Conservation (phyloP, 2,888 invertebrate species). For the Molanna angustata region DNA sequence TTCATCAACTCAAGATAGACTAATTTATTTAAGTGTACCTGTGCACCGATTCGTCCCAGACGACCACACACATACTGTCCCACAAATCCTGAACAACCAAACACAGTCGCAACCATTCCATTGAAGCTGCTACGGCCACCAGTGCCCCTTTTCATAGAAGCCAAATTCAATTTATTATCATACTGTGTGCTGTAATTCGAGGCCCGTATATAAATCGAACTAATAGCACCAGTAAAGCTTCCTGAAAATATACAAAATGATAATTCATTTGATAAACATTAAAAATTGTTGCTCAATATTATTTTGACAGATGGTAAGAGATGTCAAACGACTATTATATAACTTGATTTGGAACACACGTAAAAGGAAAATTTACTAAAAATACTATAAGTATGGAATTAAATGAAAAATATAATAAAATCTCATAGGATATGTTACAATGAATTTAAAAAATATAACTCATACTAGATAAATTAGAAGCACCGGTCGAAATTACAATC, state of each 20-base stretch:
- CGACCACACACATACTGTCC: constrained; percentile 86
- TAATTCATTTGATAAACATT: neutral
- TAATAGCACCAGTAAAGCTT: constrained; percentile 42
- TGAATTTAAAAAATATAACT: constrained; percentile 8
- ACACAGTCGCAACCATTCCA: constrained; percentile 97
- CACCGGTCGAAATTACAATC: constrained; percentile 21
- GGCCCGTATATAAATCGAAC: constrained; percentile 49
- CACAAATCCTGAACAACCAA: constrained; percentile 87
- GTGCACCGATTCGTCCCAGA: constrained; percentile 83
- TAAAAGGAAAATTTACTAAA: neutral
- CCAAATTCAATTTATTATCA: constrained; percentile 55
- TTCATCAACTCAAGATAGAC: too few species aligned
- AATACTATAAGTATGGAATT: too few species aligned
- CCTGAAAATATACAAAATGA: constrained; percentile 38
- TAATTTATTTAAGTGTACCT: too few species aligned
- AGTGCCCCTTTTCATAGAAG: constrained; percentile 75
- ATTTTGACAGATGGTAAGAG: constrained; percentile 23
- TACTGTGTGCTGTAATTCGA: constrained; percentile 56
- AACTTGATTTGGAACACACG: constrained; percentile 18
- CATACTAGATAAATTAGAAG: constrained; percentile 23
- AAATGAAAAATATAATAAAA: too few species aligned
- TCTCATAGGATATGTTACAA: too few species aligned
- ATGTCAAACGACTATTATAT: constrained; percentile 17
- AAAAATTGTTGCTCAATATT: constrained; percentile 1
- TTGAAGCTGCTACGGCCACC: constrained; percentile 96